phyloP scores from a whole-genome alignment of 2,888 invertebrate species.

The Apotomis turbidana region DNA sequence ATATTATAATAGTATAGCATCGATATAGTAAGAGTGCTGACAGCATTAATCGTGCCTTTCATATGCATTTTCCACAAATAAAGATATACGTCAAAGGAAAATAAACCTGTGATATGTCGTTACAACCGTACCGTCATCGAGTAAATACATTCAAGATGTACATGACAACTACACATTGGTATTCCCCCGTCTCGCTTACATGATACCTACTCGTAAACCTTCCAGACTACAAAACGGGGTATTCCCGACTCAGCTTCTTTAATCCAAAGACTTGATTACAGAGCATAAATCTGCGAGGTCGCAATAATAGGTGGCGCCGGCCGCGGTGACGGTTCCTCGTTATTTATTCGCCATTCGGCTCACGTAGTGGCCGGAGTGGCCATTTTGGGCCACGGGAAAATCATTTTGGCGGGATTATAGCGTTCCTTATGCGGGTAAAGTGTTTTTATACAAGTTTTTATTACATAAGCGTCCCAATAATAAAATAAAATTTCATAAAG shows the following conservation, averaged over 20 bases:
- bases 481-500: too few relatives aligned
- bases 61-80: too few relatives aligned
- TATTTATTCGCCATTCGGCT: constrained; percentile 50
- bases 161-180: not conserved
- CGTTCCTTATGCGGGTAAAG: constrained; percentile 8
- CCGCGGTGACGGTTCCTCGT: constrained; percentile 42
- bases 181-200: not conserved
- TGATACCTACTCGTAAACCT: not conserved
- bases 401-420: constrained; percentile 23
- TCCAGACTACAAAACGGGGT: constrained; percentile 1
- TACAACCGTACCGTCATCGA: too few relatives aligned
- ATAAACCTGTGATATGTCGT: too few relatives aligned
- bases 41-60: too few relatives aligned
- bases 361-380: constrained; percentile 47
- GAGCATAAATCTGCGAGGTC: constrained; percentile 45
- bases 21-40: too few relatives aligned
- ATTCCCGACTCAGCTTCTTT: constrained; percentile 29
- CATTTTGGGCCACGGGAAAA: constrained; percentile 35
- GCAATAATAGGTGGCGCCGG: constrained; percentile 44
- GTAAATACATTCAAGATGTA: not conserved
- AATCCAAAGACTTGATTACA: constrained; percentile 47
- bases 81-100: too few relatives aligned
- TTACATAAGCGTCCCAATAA: too few relatives aligned
- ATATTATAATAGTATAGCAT: too few relatives aligned
- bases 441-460: not conserved